Evolutionary conservation across 2,797 vertebrate genomes (phyloP).

Genomic region (Catharus ustulatus): DNA sequence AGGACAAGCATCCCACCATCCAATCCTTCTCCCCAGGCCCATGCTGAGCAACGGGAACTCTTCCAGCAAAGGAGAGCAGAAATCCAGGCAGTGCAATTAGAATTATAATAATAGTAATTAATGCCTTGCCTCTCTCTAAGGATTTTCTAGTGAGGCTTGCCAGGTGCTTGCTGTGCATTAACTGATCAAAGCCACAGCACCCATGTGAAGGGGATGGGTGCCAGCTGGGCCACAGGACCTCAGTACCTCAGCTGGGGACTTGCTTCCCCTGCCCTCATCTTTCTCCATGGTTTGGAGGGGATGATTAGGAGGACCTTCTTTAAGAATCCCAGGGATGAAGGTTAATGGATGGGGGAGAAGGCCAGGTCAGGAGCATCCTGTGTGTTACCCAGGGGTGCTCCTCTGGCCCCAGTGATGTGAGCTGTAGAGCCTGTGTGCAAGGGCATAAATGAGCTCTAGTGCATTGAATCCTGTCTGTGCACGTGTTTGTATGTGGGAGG

Average conservation of each 20-base stretch:
- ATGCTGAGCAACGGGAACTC: fast-evolving
- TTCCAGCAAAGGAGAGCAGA: background rate
- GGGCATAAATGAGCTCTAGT: background rate
- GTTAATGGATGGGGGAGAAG: background rate
- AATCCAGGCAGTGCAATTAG: conserved; percentile 1
- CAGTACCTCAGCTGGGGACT: background rate
- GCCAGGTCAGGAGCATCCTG: background rate
- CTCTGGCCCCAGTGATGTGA: background rate
- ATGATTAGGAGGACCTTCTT: background rate
- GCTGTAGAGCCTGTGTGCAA: background rate
- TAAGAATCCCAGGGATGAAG: background rate
- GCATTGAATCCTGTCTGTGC: background rate
- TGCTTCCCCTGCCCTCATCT: fast-evolving
- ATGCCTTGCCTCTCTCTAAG: conserved; percentile 23
- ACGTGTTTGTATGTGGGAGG: background rate
- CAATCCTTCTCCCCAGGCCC: background rate
- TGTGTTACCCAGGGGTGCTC: background rate
- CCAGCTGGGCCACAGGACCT: background rate
- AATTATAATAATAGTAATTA: conserved; percentile 31
- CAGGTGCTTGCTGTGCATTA: background rate
- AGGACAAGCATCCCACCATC: background rate
- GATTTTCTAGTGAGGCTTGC: background rate
- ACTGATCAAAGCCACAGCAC: background rate
- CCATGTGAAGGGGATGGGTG: background rate
- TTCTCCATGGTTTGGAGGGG: background rate